phyloP scores from a whole-genome alignment of 2,888 invertebrate genomes.

The Thereva unica region DNA sequence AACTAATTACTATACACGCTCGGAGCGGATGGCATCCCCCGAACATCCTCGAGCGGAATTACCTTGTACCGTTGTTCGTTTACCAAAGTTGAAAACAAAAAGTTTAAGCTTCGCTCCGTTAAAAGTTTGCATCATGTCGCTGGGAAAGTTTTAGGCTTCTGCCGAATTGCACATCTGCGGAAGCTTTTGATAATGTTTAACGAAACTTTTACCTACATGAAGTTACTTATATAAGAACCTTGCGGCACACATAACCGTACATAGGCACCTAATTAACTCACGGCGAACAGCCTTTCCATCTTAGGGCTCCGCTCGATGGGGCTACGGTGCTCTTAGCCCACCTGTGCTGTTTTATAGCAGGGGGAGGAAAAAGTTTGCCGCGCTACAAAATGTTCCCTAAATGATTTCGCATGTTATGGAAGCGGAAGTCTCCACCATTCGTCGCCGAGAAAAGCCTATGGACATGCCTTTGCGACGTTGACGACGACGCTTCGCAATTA shows the following conservation, averaged over 20 bases:
- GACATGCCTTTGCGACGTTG: conserved; percentile 23
- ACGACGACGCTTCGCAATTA: conserved; percentile 10
- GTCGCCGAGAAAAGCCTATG: conserved; percentile 17
- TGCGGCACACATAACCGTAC: neutral
- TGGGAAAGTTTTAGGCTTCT: conserved; percentile 29
- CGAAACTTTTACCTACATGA: conserved; percentile 11
- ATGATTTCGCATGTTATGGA: conserved; percentile 32
- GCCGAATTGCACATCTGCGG: conserved; percentile 26
- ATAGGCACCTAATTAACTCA: neutral
- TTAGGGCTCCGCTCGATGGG: neutral
- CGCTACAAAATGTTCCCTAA: conserved; percentile 29
- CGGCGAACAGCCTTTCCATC: no score
- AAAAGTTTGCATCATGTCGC: conserved; percentile 29
- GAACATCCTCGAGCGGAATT: conserved; percentile 21
- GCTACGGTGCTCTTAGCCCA: conserved; percentile 20
- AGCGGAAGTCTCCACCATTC: conserved; percentile 29
- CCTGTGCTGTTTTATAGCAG: conserved; percentile 1
- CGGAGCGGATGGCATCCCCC: conserved; percentile 5
- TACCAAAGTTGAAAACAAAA: conserved; percentile 26
- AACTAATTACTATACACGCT: conserved; percentile 19
- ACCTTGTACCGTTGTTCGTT: conserved; percentile 31
- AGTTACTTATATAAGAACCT: neutral
- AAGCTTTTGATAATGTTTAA: conserved; percentile 8
- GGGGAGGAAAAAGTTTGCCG: conserved; percentile 22
- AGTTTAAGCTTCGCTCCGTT: conserved; percentile 30